Base-by-base conservation (phyloP, 1,140 invertebrate species). In the Drosophila carrolli region DNA sequence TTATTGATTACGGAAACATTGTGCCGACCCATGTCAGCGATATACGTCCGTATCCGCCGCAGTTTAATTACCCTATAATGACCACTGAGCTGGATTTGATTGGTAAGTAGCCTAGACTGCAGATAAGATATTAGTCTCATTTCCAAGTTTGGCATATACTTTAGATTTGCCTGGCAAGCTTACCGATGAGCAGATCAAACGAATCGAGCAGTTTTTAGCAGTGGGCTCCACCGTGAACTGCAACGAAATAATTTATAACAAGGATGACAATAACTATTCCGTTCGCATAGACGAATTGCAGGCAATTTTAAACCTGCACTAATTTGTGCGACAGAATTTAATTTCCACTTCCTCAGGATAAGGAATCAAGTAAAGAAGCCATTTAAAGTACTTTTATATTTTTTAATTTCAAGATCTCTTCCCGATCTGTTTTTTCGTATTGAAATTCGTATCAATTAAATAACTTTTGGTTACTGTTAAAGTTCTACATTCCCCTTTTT, bases 1-100 rank as follows among this genome's bases (percentile, higher is more conserved):
- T 92, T 32, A 32, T 92, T 1, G 91, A 92, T 44, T 91, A 92
- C 37, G 91, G 91, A 1, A 91, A 92, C 29, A 81, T 92, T 38
- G 54, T 54, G 1, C 63, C 78, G 1, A 70, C 73, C 0, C 59
- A 78, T 47, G 60, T 92, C 0, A 40, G 77, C 2, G 55, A 90
- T 9, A 92, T 92, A 53, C 78, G 76, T 5, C 78, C 62, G 2
- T 92, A 92, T 66, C 89, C 91, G 2, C 43, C 58, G 35, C 75
- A 91, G 35, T 85, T 92, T 54, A 81, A 16, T 4, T 90, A 56
- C 46, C 89, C 91, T 3, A 53, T 89, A 40, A 23, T 89, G 48
- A 92, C 89, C n/a, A 58, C 54, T 1, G 80, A 86, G 46, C 81
- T 74, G 43, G 71, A 56, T 32, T 47, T 92, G 37, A 59, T 84